Base-by-base conservation (phyloP, 1,140 invertebrate genomes). In the Popillia japonica region DNA sequence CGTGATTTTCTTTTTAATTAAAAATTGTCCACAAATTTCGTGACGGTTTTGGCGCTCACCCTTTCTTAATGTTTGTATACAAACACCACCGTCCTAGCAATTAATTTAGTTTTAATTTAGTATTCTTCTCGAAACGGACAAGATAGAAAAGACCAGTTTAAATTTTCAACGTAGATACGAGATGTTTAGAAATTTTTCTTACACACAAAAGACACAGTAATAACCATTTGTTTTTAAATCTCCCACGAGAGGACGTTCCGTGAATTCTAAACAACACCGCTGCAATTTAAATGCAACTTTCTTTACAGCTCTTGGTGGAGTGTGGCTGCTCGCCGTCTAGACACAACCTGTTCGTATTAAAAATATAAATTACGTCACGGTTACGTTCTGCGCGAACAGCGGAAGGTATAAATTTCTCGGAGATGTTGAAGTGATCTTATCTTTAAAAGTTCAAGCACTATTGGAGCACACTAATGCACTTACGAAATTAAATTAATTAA, bases 161-260 rank as follows among this genome's bases (percentile, higher is more conserved):
- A 34, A 68, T 20, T 68, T 27, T 23, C 27, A 68, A 68, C 20
- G 61, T 68, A 22, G 61, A 68, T 22, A 34, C 20, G 22, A 22
- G 14, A 68, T 23, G 61, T 22, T 68, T 68, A 68, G 61, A 68
- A 68, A 68, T 68, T 68, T 17, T 68, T 68, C 61, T 68, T 27
- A 68, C 61, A 68, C 27, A 68, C 61, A 68, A 68, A 68, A 68
- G 61, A 34, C 22, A 68, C 22, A 2, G 61, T 34, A 68, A 68
- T 40, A 74, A 41, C 72, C 34, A 74, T 74, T 74, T 42, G 72
- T 74, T 74, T 74, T 74, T 40, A 74, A 44, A 74, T 74, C 72
- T 40, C 72, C 34, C 72, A 40, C 40, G 34, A 41, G 72, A 22
- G 72, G 72, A 44, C 10, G 40, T 44, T 74, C 34, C 17, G 72